Percentiles rank a stretch among this genome's conserved stretches.
phyloP scores from a whole-genome alignment of 2,113 vertebrate species.

The Narcine bancroftii region DNA sequence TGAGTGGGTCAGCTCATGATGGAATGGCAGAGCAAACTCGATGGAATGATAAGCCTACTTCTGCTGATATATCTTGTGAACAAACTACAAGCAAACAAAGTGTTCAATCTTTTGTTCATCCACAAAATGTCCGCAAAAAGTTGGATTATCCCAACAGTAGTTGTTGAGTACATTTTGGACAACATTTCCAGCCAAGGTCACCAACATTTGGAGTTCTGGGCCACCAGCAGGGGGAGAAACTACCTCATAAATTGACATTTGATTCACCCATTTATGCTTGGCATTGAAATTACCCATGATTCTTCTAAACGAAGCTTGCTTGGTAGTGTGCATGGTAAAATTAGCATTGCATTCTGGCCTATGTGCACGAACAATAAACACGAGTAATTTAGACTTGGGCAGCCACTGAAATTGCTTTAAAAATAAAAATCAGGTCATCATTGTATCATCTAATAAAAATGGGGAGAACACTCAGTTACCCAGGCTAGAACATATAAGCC shows the following conservation, averaged over 20 bases:
- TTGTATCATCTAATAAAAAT: not conserved
- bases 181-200: not conserved
- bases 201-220: not conserved
- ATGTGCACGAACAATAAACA: not conserved
- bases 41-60: too few species aligned
- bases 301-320: conserved; percentile 41
- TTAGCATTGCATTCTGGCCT: conserved; percentile 37
- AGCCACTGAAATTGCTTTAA: not conserved
- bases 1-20: too few species aligned
- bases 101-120: not conserved
- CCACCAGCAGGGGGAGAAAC: conserved; percentile 53
- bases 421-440: not conserved
- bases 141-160: not conserved
- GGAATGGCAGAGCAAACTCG: too few species aligned
- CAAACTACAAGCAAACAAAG: not conserved
- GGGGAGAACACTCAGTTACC: not conserved
- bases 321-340: conserved; percentile 39
- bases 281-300: conserved; percentile 17
- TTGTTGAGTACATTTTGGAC: not conserved
- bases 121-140: not conserved
- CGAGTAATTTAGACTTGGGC: not conserved
- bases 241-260: conserved; percentile 46
- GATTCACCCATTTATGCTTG: conserved; percentile 15
- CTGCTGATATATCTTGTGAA: too few species aligned
- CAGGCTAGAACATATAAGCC: not conserved